Percentiles rank a stretch among this genome's conserved stretches.
Conservation (phyloP, 2,888 invertebrate genomes). For the Melinaea menophilus region DNA sequence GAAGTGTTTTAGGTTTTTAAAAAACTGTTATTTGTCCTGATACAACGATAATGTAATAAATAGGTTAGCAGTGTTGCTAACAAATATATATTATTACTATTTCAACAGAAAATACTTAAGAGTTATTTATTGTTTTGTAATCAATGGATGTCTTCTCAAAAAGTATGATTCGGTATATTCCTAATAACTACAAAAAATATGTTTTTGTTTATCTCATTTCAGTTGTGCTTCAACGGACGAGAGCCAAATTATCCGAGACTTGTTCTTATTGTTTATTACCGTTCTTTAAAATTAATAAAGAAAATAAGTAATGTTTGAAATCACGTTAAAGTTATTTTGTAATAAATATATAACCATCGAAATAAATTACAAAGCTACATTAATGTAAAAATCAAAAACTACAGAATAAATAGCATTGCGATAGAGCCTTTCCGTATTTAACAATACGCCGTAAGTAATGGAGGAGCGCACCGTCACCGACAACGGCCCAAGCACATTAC, state of each 20-base stretch:
- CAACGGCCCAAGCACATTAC: conserved; percentile 5
- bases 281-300: neutral
- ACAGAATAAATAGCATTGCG: neutral
- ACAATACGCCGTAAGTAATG: neutral
- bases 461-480: neutral
- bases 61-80: conserved; percentile 60
- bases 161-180: conserved; percentile 17
- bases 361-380: conserved; percentile 5
- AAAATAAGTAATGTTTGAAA: neutral
- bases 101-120: conserved; percentile 55
- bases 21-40: conserved; percentile 60
- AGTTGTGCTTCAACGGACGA: no score
- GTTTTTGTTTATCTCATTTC: conserved; percentile 3
- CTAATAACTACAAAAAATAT: conserved; percentile 10
- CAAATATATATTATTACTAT: conserved; percentile 63
- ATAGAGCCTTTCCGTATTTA: neutral
- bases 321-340: neutral
- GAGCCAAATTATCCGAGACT: no score
- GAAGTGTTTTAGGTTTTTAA: conserved; percentile 49
- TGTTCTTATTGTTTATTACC: no score
- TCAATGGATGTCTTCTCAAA: conserved; percentile 43
- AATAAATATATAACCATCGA: neutral
- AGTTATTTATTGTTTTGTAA: conserved; percentile 71
- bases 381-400: conserved; percentile 1
- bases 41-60: conserved; percentile 64